A percentile compares a stretch with the other conserved stretches of the same genome.
phyloP scores from a whole-genome alignment of 53 echinoderm and acorn worm species.

The Henricia sp. region DNA sequence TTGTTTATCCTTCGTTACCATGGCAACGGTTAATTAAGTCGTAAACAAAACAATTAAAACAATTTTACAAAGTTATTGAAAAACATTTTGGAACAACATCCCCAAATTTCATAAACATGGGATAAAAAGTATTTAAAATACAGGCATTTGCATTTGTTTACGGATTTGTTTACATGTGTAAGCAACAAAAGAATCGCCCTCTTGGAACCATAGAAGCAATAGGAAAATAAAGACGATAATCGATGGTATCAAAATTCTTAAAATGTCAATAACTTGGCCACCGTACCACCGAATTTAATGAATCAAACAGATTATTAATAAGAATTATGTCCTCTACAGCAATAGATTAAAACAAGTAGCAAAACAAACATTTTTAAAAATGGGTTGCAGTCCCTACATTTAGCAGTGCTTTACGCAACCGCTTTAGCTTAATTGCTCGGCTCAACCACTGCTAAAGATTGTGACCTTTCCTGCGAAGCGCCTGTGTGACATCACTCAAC shows the following conservation, averaged over 20 bases:
- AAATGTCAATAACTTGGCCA: slow-evolving; percentile 1
- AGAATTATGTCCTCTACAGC: not conserved
- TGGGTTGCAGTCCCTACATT: slow-evolving; percentile 16
- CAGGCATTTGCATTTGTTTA: slow-evolving; percentile 7
- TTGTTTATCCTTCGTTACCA: slow-evolving; percentile 4
- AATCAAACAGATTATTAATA: not conserved
- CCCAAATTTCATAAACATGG: no score
- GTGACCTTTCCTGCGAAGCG: no score
- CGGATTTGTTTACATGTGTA: not conserved
- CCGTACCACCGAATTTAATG: not conserved
- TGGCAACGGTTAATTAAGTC: not conserved
- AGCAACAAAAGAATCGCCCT: slow-evolving; percentile 2
- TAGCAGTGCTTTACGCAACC: no score
- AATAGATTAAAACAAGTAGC: not conserved
- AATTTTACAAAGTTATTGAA: not conserved
- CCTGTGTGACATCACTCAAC: no score
- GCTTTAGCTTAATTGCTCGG: no score
- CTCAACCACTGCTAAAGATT: no score
- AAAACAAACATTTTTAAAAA: not conserved
- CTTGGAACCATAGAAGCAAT: not conserved
- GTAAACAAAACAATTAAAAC: not conserved
- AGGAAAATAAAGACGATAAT: not conserved
- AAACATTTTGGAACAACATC: slow-evolving; percentile 15
- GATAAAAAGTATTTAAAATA: not conserved
- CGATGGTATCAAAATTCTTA: slow-evolving; percentile 1